Evolutionary conservation across 2,888 invertebrate species (phyloP), one percentile per base, ranked within the genome.

Genomic region (Acrobasis consociella): DNA sequence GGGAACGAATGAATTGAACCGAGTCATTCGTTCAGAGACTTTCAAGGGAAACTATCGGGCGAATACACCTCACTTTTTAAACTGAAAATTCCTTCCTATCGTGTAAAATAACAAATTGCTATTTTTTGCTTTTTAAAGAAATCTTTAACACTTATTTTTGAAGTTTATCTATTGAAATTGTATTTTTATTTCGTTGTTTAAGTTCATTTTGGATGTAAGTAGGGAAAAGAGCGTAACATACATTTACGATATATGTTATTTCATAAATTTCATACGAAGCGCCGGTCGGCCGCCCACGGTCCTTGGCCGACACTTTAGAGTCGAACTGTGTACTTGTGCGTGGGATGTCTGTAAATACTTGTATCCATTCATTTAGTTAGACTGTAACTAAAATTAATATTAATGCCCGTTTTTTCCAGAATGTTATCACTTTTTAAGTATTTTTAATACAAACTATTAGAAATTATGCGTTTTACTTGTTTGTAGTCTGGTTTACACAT

Each of bases 121-220:
- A 83, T 82, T 85, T n/a, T 86, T 87, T 85, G 85, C 86, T 88
- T 89, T 86, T 72, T 86, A 60, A 60, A 59, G 15, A 49, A 82
- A 85, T 84, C 73, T 80, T 84, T 60, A 87, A 86, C 81, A 81
- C 66, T 82, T 82, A 85, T 84, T 85, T 88, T 86, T 85, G 75
- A 80, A 83, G 85, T 86, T 84, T 83, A 82, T 82, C 76, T 82
- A 83, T 82, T 78, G 72, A 77, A 77, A 79, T 73, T 77, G 74
- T 80, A 77, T 73, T 75, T 83, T 83, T 82, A 77, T 80, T 86
- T 84, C 75, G 68, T 77, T 75, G 72, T 76, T 83, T 87, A 82
- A 84, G 81, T 86, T 86, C 78, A 82, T 77, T 86, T 85, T 84
- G 76, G 81, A 80, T 86, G 82, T 89, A 89, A 89, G 89, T 89